phyloP scores from a whole-genome alignment of 2,797 vertebrate species.

The Sebastes oblongus region DNA sequence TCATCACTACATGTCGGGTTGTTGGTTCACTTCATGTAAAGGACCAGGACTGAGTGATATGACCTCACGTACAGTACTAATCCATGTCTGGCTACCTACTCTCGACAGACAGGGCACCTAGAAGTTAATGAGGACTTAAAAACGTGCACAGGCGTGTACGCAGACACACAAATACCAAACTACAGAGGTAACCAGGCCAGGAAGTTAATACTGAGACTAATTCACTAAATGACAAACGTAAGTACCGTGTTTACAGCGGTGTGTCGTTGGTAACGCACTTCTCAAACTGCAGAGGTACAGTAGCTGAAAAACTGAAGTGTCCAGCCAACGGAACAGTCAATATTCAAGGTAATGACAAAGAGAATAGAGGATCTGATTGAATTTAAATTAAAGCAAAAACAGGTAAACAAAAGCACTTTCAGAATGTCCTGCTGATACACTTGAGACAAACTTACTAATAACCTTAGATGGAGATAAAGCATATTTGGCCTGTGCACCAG shows the following conservation, averaged over 20 bases:
- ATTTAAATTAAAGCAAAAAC: constrained; percentile 15
- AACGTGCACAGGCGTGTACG: background rate
- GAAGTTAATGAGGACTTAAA: background rate
- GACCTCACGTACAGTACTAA: constrained; percentile 7
- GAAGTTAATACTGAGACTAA: constrained; percentile 23
- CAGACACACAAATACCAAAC: background rate
- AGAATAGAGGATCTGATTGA: background rate
- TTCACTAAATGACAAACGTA: background rate
- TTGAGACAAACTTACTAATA: background rate
- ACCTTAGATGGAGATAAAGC: background rate
- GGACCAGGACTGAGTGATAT: background rate
- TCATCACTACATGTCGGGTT: background rate
- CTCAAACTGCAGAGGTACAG: background rate
- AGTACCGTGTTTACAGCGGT: background rate
- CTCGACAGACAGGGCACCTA: constrained; percentile 12
- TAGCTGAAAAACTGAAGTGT: background rate
- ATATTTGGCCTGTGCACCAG: background rate
- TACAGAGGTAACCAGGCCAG: background rate
- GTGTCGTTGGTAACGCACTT: background rate
- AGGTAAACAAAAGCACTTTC: background rate
- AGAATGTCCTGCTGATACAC: background rate
- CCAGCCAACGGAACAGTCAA: background rate
- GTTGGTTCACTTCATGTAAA: background rate
- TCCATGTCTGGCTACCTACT: constrained; percentile 26
- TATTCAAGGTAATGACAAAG: background rate